phyloP scores from a whole-genome alignment of 1,140 invertebrate species.

The Diprion similis region DNA sequence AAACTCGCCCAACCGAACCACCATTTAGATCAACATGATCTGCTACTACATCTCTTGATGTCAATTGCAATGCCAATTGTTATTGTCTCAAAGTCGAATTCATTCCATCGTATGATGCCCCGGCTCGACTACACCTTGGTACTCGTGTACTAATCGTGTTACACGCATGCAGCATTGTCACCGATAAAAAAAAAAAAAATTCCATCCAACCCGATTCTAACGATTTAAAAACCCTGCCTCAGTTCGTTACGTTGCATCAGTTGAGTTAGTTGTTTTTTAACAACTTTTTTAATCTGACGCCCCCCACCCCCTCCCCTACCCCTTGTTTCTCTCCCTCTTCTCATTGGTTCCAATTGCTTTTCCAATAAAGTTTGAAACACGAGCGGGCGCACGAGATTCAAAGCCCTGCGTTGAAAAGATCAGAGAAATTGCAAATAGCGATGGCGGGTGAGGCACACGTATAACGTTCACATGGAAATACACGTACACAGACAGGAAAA shows the following conservation, averaged over 20 bases:
- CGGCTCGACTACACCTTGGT: too few species aligned
- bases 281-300: too few species aligned
- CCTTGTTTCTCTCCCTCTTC: neutral
- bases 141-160: neutral
- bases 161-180: neutral
- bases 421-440: neutral
- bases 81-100: slow-evolving; percentile 2
- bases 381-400: too few species aligned
- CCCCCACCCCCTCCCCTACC: too few species aligned
- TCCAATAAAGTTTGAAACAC: neutral
- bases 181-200: neutral
- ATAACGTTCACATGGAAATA: too few species aligned
- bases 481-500: too few species aligned
- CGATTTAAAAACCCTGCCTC: neutral
- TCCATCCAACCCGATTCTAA: neutral
- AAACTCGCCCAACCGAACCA: neutral
- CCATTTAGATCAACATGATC: neutral
- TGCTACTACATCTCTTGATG: neutral
- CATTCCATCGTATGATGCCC: neutral
- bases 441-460: too few species aligned
- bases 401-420: neutral
- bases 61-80: slow-evolving; percentile 3
- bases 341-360: neutral
- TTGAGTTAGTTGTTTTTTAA: neutral
- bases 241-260: slow-evolving; percentile 5